Percentiles rank a stretch among this genome's conserved stretches.
Evolutionary conservation across 2,797 vertebrate genomes (phyloP).

Genomic region (Melanitta fusca): DNA sequence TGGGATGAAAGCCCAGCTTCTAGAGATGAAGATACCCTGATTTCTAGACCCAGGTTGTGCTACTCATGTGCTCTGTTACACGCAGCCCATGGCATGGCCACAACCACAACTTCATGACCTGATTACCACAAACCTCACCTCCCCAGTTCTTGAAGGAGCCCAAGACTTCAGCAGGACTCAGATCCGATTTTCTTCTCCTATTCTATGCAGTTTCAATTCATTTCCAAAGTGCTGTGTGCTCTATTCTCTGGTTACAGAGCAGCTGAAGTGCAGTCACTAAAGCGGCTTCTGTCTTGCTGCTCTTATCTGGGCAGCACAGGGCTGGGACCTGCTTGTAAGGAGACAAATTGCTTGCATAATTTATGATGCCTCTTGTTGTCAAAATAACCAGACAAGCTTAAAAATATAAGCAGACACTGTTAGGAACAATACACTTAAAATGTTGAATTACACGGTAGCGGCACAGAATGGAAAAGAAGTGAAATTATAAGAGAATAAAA

Average conservation of each 20-base stretch:
- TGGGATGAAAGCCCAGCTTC: neutral
- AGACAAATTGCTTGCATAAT: conserved; percentile 5
- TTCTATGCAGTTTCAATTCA: neutral
- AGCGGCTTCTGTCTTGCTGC: neutral
- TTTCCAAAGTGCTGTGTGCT: accelerated
- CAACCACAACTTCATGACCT: neutral
- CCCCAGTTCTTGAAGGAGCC: neutral
- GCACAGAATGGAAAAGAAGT: neutral
- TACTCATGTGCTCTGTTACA: accelerated
- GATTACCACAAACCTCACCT: neutral
- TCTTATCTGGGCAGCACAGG: neutral
- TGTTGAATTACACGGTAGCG: neutral
- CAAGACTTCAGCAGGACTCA: neutral
- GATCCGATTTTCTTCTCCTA: accelerated
- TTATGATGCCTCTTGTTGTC: neutral
- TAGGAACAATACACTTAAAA: neutral
- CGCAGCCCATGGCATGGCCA: accelerated
- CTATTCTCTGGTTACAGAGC: neutral
- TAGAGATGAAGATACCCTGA: accelerated
- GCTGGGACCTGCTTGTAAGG: neutral
- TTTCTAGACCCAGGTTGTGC: accelerated
- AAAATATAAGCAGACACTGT: neutral
- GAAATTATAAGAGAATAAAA: neutral
- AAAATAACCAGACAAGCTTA: conserved; percentile 1
- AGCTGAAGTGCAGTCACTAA: neutral